Evolutionary conservation across 2,888 invertebrate species (phyloP).

Genomic region (Piscicola geometra): DNA sequence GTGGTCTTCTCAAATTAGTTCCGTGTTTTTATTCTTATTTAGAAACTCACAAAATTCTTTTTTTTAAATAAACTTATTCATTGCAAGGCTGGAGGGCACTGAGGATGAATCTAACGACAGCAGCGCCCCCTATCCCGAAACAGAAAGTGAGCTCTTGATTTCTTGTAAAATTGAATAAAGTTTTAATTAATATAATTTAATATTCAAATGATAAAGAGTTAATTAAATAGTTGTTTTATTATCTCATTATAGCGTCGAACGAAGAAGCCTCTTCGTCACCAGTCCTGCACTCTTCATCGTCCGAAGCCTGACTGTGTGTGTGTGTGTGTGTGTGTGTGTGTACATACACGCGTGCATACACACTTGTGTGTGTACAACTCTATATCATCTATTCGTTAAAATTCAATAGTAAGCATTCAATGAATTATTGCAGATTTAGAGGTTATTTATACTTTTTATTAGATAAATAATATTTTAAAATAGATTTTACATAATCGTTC

Average conservation of each 20-base stretch:
- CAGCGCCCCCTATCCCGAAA: conserved; percentile 51
- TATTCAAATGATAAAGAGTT: too few relatives aligned
- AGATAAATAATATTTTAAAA: too few relatives aligned
- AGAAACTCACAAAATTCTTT: too few relatives aligned
- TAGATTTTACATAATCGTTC: too few relatives aligned
- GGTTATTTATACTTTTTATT: too few relatives aligned
- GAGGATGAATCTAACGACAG: conserved; percentile 46
- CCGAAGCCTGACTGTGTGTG: conserved; percentile 32
- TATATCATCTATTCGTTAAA: too few relatives aligned
- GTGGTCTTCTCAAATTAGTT: too few relatives aligned
- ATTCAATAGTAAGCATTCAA: too few relatives aligned
- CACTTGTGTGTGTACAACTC: not conserved
- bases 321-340: conserved; percentile 13
- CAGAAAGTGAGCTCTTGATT: conserved; percentile 48
- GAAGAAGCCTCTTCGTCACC: conserved; percentile 50
- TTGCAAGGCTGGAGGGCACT: conserved; percentile 20
- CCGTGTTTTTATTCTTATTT: too few relatives aligned
- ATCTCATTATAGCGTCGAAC: conserved; percentile 48
- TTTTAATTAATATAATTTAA: not conserved
- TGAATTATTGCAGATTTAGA: too few relatives aligned
- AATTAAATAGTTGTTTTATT: not conserved
- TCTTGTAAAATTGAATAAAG: not conserved
- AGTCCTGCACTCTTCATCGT: conserved; percentile 48
- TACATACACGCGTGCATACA: not conserved
- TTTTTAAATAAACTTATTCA: conserved; percentile 2